Conservation (phyloP, 2,888 invertebrate species). For the Andrena bucephala region DNA sequence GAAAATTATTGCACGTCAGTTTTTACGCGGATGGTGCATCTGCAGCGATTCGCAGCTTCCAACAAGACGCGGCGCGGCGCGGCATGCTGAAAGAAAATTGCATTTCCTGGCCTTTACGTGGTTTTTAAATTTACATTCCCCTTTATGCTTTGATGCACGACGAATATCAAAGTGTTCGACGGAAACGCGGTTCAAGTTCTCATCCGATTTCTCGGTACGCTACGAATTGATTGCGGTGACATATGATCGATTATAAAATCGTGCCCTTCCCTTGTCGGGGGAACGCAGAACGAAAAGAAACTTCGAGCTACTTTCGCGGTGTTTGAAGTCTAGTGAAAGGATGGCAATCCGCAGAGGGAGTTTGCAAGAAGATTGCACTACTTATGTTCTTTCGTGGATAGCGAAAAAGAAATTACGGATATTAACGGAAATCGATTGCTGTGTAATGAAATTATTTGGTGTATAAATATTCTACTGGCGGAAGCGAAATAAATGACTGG, state of each 20-base stretch:
- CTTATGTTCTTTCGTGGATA: too few relatives aligned
- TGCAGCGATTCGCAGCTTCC: background rate
- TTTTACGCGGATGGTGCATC: background rate
- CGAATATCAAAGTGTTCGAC: conserved; percentile 3
- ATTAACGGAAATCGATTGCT: too few relatives aligned
- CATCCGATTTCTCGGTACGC: background rate
- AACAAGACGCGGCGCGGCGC: background rate
- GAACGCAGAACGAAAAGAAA: background rate
- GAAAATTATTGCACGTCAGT: background rate
- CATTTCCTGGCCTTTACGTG: background rate
- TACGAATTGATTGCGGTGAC: background rate
- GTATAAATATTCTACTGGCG: too few relatives aligned
- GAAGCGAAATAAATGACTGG: too few relatives aligned
- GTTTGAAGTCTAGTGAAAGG: background rate
- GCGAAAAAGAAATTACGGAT: too few relatives aligned
- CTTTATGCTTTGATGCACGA: background rate
- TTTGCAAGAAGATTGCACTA: too few relatives aligned
- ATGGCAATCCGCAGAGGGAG: background rate
- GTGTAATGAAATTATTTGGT: too few relatives aligned
- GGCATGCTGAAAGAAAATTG: background rate
- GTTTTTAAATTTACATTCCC: background rate
- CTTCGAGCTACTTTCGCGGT: background rate
- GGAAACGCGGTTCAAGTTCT: background rate
- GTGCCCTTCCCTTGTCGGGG: background rate
- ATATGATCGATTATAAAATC: background rate